Conservation (phyloP, 1,140 invertebrate genomes). For the Cyclina sinensis region DNA sequence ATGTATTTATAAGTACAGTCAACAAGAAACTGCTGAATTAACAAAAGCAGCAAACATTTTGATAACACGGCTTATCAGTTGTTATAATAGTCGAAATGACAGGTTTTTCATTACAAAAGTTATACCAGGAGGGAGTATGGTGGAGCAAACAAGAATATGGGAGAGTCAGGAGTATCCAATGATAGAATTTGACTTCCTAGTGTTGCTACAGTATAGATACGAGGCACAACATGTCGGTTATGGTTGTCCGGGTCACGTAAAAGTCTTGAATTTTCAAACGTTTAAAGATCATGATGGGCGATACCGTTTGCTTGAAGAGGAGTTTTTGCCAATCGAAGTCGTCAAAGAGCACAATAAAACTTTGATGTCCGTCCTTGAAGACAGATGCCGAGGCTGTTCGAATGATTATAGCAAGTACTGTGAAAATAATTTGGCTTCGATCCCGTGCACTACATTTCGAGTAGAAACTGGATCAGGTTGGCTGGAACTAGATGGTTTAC, state of each 20-base stretch:
- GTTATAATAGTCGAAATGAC: not conserved
- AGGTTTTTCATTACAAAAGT: not conserved
- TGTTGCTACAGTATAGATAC: not conserved
- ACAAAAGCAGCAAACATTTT: not conserved
- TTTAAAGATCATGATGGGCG: not conserved
- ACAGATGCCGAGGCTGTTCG: not conserved
- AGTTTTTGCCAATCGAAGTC: not conserved
- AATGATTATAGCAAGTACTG: not conserved
- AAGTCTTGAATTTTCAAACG: not conserved
- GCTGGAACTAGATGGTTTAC: not conserved
- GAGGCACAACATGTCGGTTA: slow-evolving; percentile 1
- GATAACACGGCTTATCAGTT: not conserved
- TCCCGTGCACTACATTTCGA: not conserved
- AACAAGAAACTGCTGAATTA: not conserved
- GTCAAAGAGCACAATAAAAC: not conserved
- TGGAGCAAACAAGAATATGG: not conserved
- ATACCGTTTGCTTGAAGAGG: not conserved
- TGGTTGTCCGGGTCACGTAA: not conserved
- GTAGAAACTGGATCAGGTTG: not conserved
- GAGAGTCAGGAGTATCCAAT: slow-evolving; percentile 2
- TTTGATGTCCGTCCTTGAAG: not conserved
- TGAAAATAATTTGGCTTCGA: not conserved
- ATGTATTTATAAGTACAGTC: slow-evolving; percentile 3
- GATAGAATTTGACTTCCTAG: not conserved
- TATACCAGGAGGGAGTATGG: slow-evolving; percentile 1